Conservation (phyloP, 2,888 invertebrate genomes). For the Automeris io region DNA sequence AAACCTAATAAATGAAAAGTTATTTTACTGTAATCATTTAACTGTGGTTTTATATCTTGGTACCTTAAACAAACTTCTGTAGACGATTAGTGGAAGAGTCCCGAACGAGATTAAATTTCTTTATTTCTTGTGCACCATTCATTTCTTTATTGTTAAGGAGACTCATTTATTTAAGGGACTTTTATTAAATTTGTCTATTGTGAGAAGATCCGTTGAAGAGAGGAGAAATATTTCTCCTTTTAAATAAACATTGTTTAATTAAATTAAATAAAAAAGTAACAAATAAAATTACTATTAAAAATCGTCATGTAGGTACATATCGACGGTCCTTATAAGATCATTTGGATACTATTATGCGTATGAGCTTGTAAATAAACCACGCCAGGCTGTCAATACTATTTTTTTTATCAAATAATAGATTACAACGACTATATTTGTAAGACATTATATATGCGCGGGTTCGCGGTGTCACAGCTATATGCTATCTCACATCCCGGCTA, state of each 20-base stretch:
- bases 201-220: slow-evolving; percentile 6
- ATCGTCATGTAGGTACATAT: too few species aligned
- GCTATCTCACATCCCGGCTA: too few species aligned
- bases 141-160: slow-evolving; percentile 27
- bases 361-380: too few species aligned
- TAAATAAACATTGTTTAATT: slow-evolving; percentile 4
- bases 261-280: too few species aligned
- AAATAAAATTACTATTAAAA: too few species aligned
- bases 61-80: slow-evolving; percentile 37
- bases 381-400: too few species aligned
- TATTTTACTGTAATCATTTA: slow-evolving; percentile 1
- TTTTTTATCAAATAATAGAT: too few species aligned
- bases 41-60: slow-evolving; percentile 11
- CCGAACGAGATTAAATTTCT: slow-evolving; percentile 40
- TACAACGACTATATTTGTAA: too few species aligned
- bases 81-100: slow-evolving; percentile 39
- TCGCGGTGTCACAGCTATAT: too few species aligned
- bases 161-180: slow-evolving; percentile 36
- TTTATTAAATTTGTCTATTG: slow-evolving; percentile 22
- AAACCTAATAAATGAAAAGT: neutral
- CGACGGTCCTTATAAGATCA: too few species aligned
- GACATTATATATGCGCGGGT: too few species aligned
- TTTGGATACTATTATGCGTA: too few species aligned
- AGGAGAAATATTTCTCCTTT: slow-evolving; percentile 6
- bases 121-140: slow-evolving; percentile 31